phyloP scores from a whole-genome alignment of 2,113 vertebrate species.

The Lucifuga dentata region DNA sequence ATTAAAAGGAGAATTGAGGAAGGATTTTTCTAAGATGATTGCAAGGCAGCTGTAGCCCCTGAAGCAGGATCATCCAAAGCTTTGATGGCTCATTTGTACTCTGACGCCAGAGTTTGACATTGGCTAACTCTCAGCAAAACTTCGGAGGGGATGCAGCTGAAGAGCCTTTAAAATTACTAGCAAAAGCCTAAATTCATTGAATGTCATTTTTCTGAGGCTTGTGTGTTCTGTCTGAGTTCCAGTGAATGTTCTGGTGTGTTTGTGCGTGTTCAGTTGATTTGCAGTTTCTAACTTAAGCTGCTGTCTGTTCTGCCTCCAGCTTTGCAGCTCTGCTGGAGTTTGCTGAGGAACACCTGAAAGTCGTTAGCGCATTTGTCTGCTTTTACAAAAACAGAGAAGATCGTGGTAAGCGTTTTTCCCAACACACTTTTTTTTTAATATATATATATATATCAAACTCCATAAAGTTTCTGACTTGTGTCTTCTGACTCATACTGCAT shows the following conservation, averaged over 20 bases:
- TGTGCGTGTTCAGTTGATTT: background rate
- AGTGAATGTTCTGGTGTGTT: background rate
- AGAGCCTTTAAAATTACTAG: background rate
- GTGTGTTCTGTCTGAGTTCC: background rate
- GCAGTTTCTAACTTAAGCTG: background rate
- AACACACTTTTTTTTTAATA: background rate
- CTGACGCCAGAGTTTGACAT: background rate
- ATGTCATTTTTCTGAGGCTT: background rate
- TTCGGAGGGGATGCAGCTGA: background rate
- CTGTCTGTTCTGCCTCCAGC: slow-evolving; percentile 55
- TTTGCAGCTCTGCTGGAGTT: slow-evolving; percentile 84
- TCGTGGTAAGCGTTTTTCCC: slow-evolving; percentile 74
- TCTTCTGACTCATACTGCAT: background rate
- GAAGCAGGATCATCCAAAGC: too few relatives aligned
- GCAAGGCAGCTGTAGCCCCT: background rate
- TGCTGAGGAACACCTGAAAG: slow-evolving; percentile 87
- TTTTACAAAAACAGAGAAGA: slow-evolving; percentile 88
- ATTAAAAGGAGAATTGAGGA: background rate
- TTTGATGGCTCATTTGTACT: background rate
- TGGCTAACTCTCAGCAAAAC: background rate
- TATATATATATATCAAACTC: background rate
- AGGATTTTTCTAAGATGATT: background rate
- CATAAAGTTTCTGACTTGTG: background rate
- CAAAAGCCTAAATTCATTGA: background rate
- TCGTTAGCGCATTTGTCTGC: slow-evolving; percentile 84